A percentile compares a stretch with the other conserved stretches of the same genome.
Conservation (phyloP, 2,888 invertebrate genomes). For the Rosalia funebris region DNA sequence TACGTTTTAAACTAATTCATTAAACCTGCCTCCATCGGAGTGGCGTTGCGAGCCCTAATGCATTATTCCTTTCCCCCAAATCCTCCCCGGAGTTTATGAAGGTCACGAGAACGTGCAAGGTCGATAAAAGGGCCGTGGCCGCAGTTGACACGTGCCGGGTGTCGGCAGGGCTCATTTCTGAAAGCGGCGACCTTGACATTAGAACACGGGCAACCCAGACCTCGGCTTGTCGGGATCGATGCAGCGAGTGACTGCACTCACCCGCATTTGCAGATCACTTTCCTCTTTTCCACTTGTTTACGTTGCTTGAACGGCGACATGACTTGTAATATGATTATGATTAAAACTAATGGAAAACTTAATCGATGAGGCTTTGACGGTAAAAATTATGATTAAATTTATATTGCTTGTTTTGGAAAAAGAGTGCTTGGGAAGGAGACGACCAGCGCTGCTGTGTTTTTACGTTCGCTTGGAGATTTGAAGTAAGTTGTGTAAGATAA, state of each 20-base stretch:
- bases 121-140: constrained; percentile 30
- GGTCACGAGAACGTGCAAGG: constrained; percentile 28
- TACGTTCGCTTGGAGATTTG: no score
- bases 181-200: constrained; percentile 31
- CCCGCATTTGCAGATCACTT: constrained; percentile 25
- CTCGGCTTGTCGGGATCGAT: constrained; percentile 20
- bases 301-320: background rate
- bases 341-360: background rate
- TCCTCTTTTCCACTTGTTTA: constrained; percentile 16
- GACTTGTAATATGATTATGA: background rate
- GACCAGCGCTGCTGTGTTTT: no score
- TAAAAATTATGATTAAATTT: no score
- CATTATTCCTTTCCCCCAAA: background rate
- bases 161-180: constrained; percentile 29
- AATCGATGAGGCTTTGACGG: background rate
- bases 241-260: constrained; percentile 35
- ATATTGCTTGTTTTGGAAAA: no score
- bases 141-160: constrained; percentile 34
- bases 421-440: no score
- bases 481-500: no score
- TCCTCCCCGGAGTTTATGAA: constrained; percentile 10
- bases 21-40: no score
- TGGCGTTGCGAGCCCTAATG: no score
- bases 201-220: constrained; percentile 17
- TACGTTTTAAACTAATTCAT: no score